phyloP scores from a whole-genome alignment of 2,113 vertebrate genomes.

The Dolichallabes microphthalmus region DNA sequence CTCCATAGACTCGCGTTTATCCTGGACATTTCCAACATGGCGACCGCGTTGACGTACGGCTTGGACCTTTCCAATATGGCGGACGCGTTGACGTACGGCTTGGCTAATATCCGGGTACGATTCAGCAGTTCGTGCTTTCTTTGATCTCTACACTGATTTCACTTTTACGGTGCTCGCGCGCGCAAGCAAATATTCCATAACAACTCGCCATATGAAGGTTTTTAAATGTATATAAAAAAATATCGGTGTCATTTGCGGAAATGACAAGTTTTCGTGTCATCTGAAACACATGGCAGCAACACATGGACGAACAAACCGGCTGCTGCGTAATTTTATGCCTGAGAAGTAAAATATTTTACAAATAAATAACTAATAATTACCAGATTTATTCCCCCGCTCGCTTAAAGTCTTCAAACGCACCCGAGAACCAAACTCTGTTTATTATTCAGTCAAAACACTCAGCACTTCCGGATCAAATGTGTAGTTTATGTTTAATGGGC shows the following conservation, averaged over 20 bases:
- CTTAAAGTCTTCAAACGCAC: background rate
- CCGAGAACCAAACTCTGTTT: background rate
- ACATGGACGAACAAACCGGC: slow-evolving; percentile 5
- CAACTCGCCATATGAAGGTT: background rate
- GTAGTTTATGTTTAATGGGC: background rate
- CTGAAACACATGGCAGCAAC: background rate
- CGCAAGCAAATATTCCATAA: background rate
- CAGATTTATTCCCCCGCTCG: background rate
- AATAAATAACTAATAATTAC: background rate
- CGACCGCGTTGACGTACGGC: no score
- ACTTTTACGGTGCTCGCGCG: background rate
- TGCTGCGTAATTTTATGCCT: background rate
- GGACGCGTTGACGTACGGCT: background rate
- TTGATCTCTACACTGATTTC: background rate
- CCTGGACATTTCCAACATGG: background rate
- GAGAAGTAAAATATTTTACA: background rate
- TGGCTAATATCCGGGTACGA: background rate
- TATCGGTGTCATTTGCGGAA: no score
- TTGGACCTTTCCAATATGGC: slow-evolving; percentile 6
- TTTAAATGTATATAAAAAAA: background rate
- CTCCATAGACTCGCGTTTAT: background rate
- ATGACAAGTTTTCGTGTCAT: background rate
- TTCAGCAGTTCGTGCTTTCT: background rate
- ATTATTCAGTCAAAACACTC: background rate
- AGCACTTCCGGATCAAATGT: background rate